These are phyloP conservation scores for rabbit (Oryctolagus cuniculus) DNA, from an alignment of 2,113 vertebrate genomes.

Conservation along the genomic window DNA sequence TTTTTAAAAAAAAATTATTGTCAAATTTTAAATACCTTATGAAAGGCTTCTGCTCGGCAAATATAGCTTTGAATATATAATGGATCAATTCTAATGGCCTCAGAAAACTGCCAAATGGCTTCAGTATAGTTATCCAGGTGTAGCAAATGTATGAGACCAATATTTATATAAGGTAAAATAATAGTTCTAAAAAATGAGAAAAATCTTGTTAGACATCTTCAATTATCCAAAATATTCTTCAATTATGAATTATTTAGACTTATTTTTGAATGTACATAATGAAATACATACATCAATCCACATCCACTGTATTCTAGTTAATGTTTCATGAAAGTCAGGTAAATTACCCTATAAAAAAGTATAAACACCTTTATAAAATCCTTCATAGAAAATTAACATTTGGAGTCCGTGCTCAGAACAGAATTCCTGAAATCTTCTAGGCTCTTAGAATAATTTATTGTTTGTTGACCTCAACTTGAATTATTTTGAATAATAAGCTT, in stretches of 20 bases:
- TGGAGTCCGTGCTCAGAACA: not conserved
- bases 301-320: not conserved
- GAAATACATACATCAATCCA: slow-evolving; percentile 37
- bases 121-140: slow-evolving; percentile 85
- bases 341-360: slow-evolving; percentile 38
- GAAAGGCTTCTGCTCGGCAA: slow-evolving; percentile 87
- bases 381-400: slow-evolving; percentile 42
- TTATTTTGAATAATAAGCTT: slow-evolving; percentile 48
- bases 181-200: slow-evolving; percentile 82
- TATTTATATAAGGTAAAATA: slow-evolving; percentile 87
- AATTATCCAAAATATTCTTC: slow-evolving; percentile 19
- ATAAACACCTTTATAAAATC: slow-evolving; percentile 48
- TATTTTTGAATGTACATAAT: not conserved
- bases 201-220: slow-evolving; percentile 57
- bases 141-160: slow-evolving; percentile 88
- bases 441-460: not conserved
- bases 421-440: slow-evolving; percentile 25
- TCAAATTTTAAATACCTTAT: slow-evolving; percentile 84
- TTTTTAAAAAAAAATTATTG: slow-evolving; percentile 3
- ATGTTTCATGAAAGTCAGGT: slow-evolving; percentile 40
- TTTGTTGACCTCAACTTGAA: slow-evolving; percentile 39
- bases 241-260: slow-evolving; percentile 11
- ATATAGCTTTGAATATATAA: slow-evolving; percentile 86
- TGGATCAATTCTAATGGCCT: slow-evolving; percentile 87
- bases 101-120: slow-evolving; percentile 88